These are phyloP conservation scores for Drosophila nasuta DNA, from an alignment of 1,140 invertebrate species.

Conservation along the genomic window DNA sequence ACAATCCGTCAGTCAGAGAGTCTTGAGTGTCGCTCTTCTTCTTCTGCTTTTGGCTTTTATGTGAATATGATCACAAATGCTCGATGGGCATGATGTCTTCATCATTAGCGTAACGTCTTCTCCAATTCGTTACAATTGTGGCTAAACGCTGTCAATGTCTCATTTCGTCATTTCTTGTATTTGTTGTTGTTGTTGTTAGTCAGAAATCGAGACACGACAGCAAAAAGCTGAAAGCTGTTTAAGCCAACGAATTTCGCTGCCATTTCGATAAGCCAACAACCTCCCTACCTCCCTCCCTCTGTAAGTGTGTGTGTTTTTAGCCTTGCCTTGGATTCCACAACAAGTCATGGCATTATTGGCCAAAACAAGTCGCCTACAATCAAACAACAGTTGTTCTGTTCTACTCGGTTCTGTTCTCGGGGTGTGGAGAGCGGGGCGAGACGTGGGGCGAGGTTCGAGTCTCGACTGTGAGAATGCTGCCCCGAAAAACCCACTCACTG, in stretches of 20 bases:
- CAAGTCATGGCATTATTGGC: constrained; percentile 81
- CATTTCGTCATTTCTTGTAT: constrained; percentile 35
- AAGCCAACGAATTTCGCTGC: too few species aligned
- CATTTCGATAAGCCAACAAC: constrained; percentile 57
- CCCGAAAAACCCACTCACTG: constrained; percentile 70
- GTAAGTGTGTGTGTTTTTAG: constrained; percentile 4
- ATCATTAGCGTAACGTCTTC: constrained; percentile 25
- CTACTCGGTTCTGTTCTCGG: constrained; percentile 16
- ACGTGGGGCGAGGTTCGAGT: background rate
- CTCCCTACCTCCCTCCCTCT: background rate
- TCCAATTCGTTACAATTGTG: constrained; percentile 63
- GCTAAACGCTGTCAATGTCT: constrained; percentile 40
- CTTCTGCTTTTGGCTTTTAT: constrained; percentile 6
- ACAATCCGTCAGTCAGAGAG: constrained; percentile 34
- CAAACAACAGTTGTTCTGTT: constrained; percentile 47
- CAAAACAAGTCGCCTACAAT: constrained; percentile 80
- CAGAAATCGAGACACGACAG: constrained; percentile 34
- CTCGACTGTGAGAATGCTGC: constrained; percentile 64
- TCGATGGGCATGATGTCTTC: constrained; percentile 40
- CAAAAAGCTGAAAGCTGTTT: constrained; percentile 60
- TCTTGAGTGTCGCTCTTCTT: constrained; percentile 15
- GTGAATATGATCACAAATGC: constrained; percentile 46
- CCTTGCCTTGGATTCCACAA: constrained; percentile 76
- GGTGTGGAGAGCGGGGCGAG: background rate
- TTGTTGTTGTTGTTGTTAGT: constrained; percentile 19